Conservation (phyloP, 1,140 invertebrate genomes). For the Tyrophagus putrescentiae region DNA sequence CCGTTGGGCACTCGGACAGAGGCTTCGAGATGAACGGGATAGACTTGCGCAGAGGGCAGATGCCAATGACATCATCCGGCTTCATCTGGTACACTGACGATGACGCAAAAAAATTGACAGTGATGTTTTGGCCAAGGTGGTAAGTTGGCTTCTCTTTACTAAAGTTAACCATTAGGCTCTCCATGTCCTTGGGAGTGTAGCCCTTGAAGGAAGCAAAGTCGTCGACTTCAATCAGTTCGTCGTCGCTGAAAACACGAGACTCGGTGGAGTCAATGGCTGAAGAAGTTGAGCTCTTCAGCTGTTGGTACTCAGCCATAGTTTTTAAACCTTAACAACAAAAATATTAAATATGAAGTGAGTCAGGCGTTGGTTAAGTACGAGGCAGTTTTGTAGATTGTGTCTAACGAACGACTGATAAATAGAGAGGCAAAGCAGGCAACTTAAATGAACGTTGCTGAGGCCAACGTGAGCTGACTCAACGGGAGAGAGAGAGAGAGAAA, state of each 20-base stretch:
- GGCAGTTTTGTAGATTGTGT: too few relatives aligned
- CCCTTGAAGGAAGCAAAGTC: not conserved
- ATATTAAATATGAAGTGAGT: too few relatives aligned
- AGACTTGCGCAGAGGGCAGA: not conserved
- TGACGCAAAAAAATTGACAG: not conserved
- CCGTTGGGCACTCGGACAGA: not conserved
- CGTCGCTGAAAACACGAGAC: not conserved
- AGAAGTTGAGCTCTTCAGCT: not conserved
- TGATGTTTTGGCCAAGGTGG: not conserved
- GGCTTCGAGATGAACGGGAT: not conserved
- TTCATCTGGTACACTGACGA: conserved; percentile 1
- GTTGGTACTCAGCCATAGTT: too few relatives aligned
- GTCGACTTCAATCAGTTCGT: not conserved
- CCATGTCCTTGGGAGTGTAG: not conserved
- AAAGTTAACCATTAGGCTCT: not conserved
- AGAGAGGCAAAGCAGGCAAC: too few relatives aligned
- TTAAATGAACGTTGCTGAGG: too few relatives aligned
- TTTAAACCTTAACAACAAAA: too few relatives aligned
- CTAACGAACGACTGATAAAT: too few relatives aligned
- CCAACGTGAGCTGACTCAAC: too few relatives aligned
- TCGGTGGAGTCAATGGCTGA: not conserved
- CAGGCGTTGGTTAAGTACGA: too few relatives aligned
- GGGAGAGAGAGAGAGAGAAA: too few relatives aligned
- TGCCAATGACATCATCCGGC: not conserved
- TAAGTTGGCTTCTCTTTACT: not conserved